Evolutionary conservation across 1,140 invertebrate genomes (phyloP).

Genomic region (Odontomachus brunneus): DNA sequence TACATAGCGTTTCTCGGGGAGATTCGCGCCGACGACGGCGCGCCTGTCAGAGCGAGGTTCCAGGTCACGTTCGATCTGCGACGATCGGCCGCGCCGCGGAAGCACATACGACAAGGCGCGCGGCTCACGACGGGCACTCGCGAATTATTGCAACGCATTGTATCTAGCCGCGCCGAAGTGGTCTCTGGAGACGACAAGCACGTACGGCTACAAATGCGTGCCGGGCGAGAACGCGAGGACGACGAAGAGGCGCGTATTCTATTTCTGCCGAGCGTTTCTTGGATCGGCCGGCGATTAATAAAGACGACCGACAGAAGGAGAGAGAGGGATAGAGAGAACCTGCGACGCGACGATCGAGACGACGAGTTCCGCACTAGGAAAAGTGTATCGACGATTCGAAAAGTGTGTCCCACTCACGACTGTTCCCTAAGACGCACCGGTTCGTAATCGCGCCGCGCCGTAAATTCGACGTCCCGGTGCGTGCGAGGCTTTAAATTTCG

Average conservation of each 20-base stretch:
- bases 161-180: background rate
- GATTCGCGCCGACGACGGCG: conserved; percentile 21
- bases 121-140: background rate
- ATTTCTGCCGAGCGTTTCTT: conserved; percentile 46
- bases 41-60: conserved; percentile 36
- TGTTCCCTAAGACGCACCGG: background rate
- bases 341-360: conserved; percentile 17
- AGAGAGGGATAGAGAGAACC: too few relatives aligned
- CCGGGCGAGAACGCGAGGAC: too few relatives aligned
- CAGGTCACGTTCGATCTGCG: conserved; percentile 1
- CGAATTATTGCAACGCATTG: conserved; percentile 46
- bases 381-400: conserved; percentile 14
- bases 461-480: background rate
- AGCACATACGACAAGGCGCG: background rate
- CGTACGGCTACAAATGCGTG: background rate
- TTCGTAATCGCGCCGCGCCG: background rate
- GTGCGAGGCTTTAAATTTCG: conserved; percentile 12
- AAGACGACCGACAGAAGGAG: background rate
- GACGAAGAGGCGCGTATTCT: conserved; percentile 19
- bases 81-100: background rate
- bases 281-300: conserved; percentile 48
- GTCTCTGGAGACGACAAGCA: background rate
- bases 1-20: conserved; percentile 37
- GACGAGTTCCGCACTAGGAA: conserved; percentile 15
- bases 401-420: background rate